Evolutionary conservation across 2,888 invertebrate genomes (phyloP).

Genomic region (Meteorus cinctellus): DNA sequence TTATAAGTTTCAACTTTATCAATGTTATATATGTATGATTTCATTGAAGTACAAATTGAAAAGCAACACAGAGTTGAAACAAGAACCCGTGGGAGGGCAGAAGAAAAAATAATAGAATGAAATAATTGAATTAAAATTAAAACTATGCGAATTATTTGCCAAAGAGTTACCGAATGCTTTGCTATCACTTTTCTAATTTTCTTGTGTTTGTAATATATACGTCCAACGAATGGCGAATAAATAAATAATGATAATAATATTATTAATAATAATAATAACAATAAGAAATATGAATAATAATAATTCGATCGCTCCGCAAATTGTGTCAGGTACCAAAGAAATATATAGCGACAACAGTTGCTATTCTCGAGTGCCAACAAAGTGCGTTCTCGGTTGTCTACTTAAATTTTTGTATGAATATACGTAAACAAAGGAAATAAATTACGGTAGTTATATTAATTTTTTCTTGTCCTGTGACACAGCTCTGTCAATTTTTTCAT

Average conservation of each 20-base stretch:
- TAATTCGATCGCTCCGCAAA: conserved; percentile 32
- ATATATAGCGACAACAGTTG: conserved; percentile 38
- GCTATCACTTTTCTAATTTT: conserved; percentile 11
- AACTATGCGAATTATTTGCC: conserved; percentile 45
- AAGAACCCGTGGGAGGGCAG: neutral
- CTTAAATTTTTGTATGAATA: conserved; percentile 30
- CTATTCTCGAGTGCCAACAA: conserved; percentile 48
- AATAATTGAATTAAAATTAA: conserved; percentile 26
- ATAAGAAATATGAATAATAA: neutral
- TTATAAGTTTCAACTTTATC: neutral
- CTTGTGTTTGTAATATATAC: conserved; percentile 17
- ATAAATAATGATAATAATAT: neutral
- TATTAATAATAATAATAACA: neutral
- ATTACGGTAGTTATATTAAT: neutral
- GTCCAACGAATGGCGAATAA: conserved; percentile 2
- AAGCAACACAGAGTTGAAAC: conserved; percentile 30
- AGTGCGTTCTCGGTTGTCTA: conserved; percentile 42
- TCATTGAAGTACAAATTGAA: conserved; percentile 17
- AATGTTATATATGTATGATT: conserved; percentile 7
- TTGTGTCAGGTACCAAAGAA: conserved; percentile 42
- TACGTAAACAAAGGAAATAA: neutral
- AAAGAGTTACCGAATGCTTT: conserved; percentile 46
- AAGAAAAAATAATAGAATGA: conserved; percentile 5
- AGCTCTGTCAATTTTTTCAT: conserved; percentile 33
- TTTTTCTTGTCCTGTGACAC: neutral